A percentile compares a stretch with the other conserved stretches of the same genome.
Evolutionary conservation across 1,140 invertebrate species (phyloP).

Genomic region (Berghia stephanieae): DNA sequence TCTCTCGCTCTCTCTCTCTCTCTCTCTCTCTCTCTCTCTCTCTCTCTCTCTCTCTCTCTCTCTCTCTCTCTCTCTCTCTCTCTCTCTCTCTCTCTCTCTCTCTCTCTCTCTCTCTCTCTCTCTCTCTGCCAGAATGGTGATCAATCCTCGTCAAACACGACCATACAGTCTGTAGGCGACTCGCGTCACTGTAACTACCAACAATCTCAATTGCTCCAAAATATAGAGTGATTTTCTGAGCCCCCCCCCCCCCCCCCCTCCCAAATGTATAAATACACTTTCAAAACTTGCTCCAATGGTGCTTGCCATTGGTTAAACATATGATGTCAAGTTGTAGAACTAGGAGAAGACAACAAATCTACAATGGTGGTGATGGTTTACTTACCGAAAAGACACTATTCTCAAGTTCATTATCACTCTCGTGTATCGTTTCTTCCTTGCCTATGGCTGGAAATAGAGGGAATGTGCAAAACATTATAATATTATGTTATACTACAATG

Average conservation of each 20-base stretch:
- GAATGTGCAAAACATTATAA: not conserved
- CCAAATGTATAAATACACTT: no score
- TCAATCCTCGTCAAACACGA: no score
- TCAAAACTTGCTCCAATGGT: no score
- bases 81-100: not conserved
- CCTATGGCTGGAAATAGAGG: constrained; percentile 45
- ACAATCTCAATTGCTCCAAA: no score
- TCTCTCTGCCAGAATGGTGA: not conserved
- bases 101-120: constrained; percentile 2
- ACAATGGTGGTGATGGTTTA: not conserved
- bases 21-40: not conserved
- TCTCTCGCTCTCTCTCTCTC: not conserved
- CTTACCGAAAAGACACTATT: constrained; percentile 19
- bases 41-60: not conserved
- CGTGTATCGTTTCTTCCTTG: constrained; percentile 57
- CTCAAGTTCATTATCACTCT: constrained; percentile 53
- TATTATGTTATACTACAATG: not conserved
- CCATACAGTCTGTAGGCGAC: no score
- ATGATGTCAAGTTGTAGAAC: no score
- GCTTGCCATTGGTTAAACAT: no score
- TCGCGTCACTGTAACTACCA: no score
- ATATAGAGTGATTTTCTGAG: no score
- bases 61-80: not conserved
- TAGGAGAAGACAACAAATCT: no score
- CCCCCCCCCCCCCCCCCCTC: no score